phyloP scores from a whole-genome alignment of 92 coral and sea anemone genomes.

The Nematostella vectensis region DNA sequence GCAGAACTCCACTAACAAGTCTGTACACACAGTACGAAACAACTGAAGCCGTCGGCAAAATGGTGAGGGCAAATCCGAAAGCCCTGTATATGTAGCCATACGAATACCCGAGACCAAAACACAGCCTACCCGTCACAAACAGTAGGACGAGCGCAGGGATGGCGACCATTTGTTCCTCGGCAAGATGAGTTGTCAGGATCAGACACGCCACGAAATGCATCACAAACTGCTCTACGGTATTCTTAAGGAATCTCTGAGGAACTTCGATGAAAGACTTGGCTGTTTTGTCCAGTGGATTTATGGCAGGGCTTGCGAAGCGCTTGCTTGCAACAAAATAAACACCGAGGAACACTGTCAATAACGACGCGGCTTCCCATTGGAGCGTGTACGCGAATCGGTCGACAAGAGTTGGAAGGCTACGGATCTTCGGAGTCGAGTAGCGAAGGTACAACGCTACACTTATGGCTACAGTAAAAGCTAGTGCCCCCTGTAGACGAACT shows the following conservation, averaged over 20 bases:
- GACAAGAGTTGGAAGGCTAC: conserved; percentile 22
- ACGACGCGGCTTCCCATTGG: conserved; percentile 30
- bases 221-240: conserved; percentile 57
- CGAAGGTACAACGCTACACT: not conserved
- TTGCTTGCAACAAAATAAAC: conserved; percentile 22
- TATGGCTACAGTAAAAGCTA: not conserved
- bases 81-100: conserved; percentile 17
- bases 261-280: conserved; percentile 17
- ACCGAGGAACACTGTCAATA: conserved; percentile 31
- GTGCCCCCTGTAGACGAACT: not conserved
- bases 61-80: conserved; percentile 34
- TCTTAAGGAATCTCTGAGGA: conserved; percentile 27
- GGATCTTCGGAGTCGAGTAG: conserved; percentile 7
- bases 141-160: conserved; percentile 25
- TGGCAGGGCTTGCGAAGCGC: conserved; percentile 36
- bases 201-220: conserved; percentile 31
- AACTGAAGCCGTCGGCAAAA: conserved; percentile 21
- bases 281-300: conserved; percentile 30
- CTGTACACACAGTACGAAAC: conserved; percentile 23
- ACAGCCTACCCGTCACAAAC: conserved; percentile 30
- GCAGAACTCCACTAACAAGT: too few species aligned
- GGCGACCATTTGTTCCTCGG: conserved; percentile 31
- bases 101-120: conserved; percentile 34
- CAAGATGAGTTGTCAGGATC: conserved; percentile 37
- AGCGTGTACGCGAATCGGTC: conserved; percentile 40